A percentile compares a stretch with the other conserved stretches of the same genome.
These are phyloP conservation scores for Vesta saturnalis DNA, from an alignment of 2,888 invertebrate species.

Conservation along the genomic window DNA sequence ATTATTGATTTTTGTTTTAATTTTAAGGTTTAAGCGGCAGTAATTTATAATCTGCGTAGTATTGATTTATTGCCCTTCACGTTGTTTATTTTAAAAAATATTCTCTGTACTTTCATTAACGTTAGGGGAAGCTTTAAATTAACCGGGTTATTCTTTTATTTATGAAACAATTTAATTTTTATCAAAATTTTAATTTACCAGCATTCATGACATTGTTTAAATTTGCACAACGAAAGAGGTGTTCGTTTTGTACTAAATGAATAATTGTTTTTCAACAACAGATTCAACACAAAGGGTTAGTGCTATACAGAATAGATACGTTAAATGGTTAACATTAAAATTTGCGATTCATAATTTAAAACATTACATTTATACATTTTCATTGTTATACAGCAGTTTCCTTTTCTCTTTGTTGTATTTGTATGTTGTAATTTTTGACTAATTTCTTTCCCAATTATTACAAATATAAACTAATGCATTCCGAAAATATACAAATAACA, in stretches of 20 bases:
- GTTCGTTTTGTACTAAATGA: conserved; percentile 1
- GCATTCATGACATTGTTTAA: background rate
- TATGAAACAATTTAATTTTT: conserved; percentile 1
- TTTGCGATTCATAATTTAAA: background rate
- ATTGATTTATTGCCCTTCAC: background rate
- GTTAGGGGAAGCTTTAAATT: background rate
- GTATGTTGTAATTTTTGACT: too few relatives aligned
- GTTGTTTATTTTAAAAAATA: background rate
- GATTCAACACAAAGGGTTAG: background rate
- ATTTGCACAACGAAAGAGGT: background rate
- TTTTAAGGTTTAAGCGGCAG: background rate
- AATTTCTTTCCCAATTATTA: too few relatives aligned
- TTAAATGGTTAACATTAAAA: background rate
- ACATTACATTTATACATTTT: background rate
- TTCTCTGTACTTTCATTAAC: background rate
- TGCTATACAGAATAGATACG: background rate
- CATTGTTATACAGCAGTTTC: too few relatives aligned
- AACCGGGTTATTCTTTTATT: background rate
- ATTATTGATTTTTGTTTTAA: background rate
- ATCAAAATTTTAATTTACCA: background rate
- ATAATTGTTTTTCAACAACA: background rate
- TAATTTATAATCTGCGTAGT: background rate
- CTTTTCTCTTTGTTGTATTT: too few relatives aligned
- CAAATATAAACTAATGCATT: too few relatives aligned
- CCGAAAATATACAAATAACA: too few relatives aligned